phyloP scores from a whole-genome alignment of 2,888 invertebrate genomes.

The Erebia aethiops region DNA sequence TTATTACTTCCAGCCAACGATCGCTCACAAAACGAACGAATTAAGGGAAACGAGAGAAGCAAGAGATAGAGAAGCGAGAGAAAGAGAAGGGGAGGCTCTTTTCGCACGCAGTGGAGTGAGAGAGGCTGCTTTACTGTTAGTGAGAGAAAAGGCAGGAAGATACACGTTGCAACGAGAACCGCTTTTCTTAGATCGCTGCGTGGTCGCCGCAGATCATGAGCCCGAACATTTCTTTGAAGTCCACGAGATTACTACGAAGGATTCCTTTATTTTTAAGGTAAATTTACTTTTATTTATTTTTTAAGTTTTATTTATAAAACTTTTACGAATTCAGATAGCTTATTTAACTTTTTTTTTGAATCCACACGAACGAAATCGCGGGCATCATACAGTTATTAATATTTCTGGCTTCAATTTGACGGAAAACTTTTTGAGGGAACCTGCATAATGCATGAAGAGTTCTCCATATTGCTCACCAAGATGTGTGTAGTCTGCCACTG shows the following conservation, averaged over 20 bases:
- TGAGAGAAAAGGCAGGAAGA: conserved; percentile 95
- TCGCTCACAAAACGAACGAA: conserved; percentile 86
- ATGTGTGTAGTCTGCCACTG: too few relatives aligned
- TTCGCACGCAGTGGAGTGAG: conserved; percentile 91
- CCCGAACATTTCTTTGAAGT: conserved; percentile 97
- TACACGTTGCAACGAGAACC: conserved; percentile 95
- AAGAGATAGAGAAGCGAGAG: conserved; percentile 73
- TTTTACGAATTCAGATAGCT: neutral
- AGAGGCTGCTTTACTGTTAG: conserved; percentile 93
- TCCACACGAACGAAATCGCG: too few relatives aligned
- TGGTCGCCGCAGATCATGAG: conserved; percentile 94
- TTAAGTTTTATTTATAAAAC: too few relatives aligned
- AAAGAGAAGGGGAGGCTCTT: conserved; percentile 72
- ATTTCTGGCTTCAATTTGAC: too few relatives aligned
- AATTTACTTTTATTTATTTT: too few relatives aligned
- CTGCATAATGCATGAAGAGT: too few relatives aligned
- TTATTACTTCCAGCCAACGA: conserved; percentile 83
- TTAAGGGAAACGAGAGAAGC: conserved; percentile 79
- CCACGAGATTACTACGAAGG: conserved; percentile 95
- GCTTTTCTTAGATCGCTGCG: conserved; percentile 94
- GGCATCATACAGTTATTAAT: too few relatives aligned
- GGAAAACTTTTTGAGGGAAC: too few relatives aligned
- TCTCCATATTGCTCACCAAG: too few relatives aligned
- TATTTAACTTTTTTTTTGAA: too few relatives aligned
- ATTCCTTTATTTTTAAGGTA: conserved; percentile 97